Base-by-base conservation (phyloP, 1,140 invertebrate species). In the Radopholus similis region DNA sequence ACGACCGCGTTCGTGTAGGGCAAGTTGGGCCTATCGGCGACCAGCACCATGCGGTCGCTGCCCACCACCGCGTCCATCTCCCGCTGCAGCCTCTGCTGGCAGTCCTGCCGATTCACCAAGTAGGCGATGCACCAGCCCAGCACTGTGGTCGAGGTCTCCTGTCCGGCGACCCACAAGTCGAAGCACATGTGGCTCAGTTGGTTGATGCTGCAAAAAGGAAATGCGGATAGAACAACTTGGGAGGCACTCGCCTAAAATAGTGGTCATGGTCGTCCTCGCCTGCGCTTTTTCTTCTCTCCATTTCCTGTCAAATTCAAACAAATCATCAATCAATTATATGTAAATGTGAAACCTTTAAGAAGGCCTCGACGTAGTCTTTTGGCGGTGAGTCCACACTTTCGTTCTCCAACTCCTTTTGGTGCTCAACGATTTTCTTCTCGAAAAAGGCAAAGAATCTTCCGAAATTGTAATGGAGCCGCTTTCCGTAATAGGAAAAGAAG, bases 111-210 rank as follows among this genome's bases (percentile, higher is more conserved):
- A 32, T 87, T 83, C 0, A 90, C 88, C 85, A 94, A 87, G 64
- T 89, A 89, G 8, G 95, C 84, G 8, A 93, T 83, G 71, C 91
- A 89, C 91, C 92, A 95, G 9, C 88, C 86, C 9, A 95, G 78
- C 0, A 91, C 90, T 0, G 89, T 88, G 26, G 91, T 83, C 0
- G 91, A 90, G 0, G 92, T 95, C 78, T 95, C 93, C n/a, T 63
- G 54, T 62, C 60, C 60, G 23, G 60, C 60, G 21, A 63, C 13
- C 60, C 60, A 63, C 49, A 63, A 2, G 63, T 63, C 60, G 49
- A 59, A 60, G 30, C 53, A 60, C 53, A 59, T 62, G 60, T 63
- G 15, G 13, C 15, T 18, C 6, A 56, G 21, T 18, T 63, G 60
- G 1, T n/a, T 13, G 11, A 49, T 15, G n/a, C 57, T 59, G 21